Base-by-base conservation (phyloP, 2,113 vertebrate species). In the Xyrauchen texanus region DNA sequence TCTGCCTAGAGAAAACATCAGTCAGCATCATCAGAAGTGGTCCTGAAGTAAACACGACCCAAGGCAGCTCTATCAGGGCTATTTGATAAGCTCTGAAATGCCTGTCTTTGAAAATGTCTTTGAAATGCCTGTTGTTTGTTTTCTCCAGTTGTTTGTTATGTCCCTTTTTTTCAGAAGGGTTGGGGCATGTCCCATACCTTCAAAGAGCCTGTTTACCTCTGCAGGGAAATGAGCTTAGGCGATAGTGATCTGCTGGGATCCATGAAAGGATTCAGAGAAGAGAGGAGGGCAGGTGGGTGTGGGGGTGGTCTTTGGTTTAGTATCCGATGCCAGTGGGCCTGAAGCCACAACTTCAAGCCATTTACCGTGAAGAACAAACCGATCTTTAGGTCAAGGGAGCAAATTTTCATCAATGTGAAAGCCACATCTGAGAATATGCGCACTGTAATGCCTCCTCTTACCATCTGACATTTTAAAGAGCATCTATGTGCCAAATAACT, bases 231-330 rank as follows among this genome's bases (percentile, higher is more conserved):
- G 4, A 69, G 70, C 4, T 34, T 46, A 46, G 63, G 66, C 81
- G 92, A 92, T 90, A 89, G 76, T 49, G 85, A 90, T 91, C 90
- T 89, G 87, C 83, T 81, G 61, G 83, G 88, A 90, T 88, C 82
- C 86, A 84, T 84, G 85, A 89, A 86, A 86, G 84, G 71, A 88
- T 89, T 83, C 88, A 85, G 76, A 66, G 82, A 45, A 86, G 74
- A 77, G 21, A 45, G 11, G 57, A 16, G 52, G 70, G 55, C 57
- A 45, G 13, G 62, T 61, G 34, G 34, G 69, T 63, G 60, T 66
- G 21, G 58, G 49, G 68, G 64, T 8, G 51, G 8, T 71, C 77
- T 80, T 69, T 75, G 64, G 57, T 77, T 65, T n/a, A 67, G 49
- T 63, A 64, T 60, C 52, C 64, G 60, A 61, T 83, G 68, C 73